phyloP scores from a whole-genome alignment of 2,797 vertebrate species.

The Chloroceryle inda region DNA sequence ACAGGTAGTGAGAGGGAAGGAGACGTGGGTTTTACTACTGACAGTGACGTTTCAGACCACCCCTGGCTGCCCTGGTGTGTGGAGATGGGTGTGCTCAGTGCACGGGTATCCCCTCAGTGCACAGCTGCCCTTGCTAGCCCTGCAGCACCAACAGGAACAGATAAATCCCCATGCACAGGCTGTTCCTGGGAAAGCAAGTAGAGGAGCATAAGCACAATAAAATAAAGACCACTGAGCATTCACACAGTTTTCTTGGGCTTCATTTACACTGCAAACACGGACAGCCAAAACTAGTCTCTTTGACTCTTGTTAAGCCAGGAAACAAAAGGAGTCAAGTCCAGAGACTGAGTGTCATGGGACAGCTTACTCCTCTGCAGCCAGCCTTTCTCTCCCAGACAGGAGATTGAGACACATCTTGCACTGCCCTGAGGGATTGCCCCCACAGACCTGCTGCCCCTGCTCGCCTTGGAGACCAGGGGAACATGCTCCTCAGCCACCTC shows the following conservation, averaged over 20 bases:
- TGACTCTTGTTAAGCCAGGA: neutral
- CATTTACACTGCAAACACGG: neutral
- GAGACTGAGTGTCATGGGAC: neutral
- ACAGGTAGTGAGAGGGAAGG: neutral
- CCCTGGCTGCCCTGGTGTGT: neutral
- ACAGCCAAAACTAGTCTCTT: rapidly evolving
- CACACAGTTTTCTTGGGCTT: neutral
- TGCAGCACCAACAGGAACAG: neutral
- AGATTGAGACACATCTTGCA: rapidly evolving
- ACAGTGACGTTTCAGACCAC: neutral
- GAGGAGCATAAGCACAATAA: neutral
- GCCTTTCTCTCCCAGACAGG: neutral
- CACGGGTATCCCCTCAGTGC: rapidly evolving
- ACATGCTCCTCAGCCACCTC: rapidly evolving
- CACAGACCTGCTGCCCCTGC: neutral
- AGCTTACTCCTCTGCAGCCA: neutral
- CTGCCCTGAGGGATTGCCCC: neutral
- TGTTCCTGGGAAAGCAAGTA: neutral
- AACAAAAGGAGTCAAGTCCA: neutral
- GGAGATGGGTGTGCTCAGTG: rapidly evolving
- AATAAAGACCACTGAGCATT: neutral
- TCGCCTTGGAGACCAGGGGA: rapidly evolving
- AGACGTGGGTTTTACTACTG: neutral
- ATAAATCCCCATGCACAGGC: neutral
- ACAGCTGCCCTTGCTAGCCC: rapidly evolving